Conservation (phyloP, 2,888 invertebrate genomes). For the Apodemia duryi region DNA sequence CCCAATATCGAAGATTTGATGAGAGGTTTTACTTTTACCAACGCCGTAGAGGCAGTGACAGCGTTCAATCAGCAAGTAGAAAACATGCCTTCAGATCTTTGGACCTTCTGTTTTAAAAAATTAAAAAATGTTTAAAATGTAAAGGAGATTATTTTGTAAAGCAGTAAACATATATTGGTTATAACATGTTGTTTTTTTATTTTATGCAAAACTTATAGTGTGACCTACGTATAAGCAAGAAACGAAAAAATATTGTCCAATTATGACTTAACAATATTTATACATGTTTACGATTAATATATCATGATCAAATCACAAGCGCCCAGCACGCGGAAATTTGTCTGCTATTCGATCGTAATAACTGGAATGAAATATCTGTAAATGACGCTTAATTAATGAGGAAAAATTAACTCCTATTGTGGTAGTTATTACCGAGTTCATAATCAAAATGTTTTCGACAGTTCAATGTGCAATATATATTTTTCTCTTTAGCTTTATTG, state of each 20-base stretch:
- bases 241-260: neutral
- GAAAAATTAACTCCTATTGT: slow-evolving; percentile 12
- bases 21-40: too few species aligned
- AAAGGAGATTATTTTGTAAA: too few species aligned
- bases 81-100: too few species aligned
- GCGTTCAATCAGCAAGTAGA: too few species aligned
- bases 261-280: neutral
- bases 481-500: neutral
- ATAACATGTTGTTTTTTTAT: too few species aligned
- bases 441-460: neutral
- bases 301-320: slow-evolving; percentile 7
- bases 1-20: too few species aligned
- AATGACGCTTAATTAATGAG: slow-evolving; percentile 12
- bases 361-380: slow-evolving; percentile 6
- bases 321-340: neutral
- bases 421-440: slow-evolving; percentile 4
- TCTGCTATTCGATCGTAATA: slow-evolving; percentile 3
- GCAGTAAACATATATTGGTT: too few species aligned
- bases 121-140: too few species aligned
- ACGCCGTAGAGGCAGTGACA: too few species aligned
- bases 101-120: too few species aligned
- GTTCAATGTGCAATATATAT: neutral
- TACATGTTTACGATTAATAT: slow-evolving; percentile 10
- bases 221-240: neutral
- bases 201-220: too few species aligned